Conservation (phyloP, 2,888 invertebrate species). For the Poecilobothrus nobilitatus region DNA sequence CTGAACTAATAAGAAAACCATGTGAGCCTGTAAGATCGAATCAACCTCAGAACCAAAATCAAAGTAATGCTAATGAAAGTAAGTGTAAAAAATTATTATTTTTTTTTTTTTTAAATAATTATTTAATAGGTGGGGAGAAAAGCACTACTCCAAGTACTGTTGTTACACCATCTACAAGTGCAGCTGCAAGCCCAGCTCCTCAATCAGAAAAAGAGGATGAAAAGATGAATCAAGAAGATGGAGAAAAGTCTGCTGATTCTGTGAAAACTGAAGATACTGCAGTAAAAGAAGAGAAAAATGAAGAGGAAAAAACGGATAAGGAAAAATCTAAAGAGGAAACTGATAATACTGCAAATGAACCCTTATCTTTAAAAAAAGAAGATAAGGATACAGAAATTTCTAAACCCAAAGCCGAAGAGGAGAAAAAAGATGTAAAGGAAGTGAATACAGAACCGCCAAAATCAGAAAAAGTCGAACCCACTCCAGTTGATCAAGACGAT, state of each 20-base stretch:
- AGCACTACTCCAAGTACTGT: conserved; percentile 54
- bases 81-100: not conserved
- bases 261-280: conserved; percentile 26
- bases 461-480: conserved; percentile 13
- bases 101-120: no score
- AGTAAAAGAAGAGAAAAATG: conserved; percentile 29
- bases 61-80: not conserved
- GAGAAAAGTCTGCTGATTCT: conserved; percentile 33
- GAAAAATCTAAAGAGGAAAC: conserved; percentile 27
- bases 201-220: conserved; percentile 27
- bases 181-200: conserved; percentile 67
- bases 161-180: conserved; percentile 58
- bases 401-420: conserved; percentile 38
- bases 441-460: conserved; percentile 27
- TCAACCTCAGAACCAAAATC: conserved; percentile 23
- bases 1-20: conserved; percentile 75
- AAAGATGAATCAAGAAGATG: conserved; percentile 30
- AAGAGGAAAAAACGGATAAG: conserved; percentile 21
- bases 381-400: conserved; percentile 21
- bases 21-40: conserved; percentile 55
- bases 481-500: conserved; percentile 32
- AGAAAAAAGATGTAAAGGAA: conserved; percentile 42
- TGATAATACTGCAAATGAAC: conserved; percentile 19
- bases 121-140: conserved; percentile 35
- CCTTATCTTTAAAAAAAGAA: conserved; percentile 22